Conservation (phyloP, 2,113 vertebrate species). For the Rostratula benghalensis region DNA sequence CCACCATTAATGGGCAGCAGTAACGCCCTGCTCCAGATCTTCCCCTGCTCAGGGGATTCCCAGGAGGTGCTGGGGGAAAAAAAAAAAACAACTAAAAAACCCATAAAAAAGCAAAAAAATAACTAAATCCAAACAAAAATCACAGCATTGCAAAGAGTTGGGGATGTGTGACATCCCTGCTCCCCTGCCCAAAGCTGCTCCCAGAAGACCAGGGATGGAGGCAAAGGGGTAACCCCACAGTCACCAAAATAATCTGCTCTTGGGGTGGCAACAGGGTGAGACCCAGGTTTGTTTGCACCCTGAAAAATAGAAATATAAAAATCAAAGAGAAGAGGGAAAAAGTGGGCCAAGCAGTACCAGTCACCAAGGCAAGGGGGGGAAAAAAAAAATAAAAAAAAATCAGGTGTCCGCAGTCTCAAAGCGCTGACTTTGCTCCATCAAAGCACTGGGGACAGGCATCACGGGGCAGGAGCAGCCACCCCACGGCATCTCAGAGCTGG, state of each 20-base stretch:
- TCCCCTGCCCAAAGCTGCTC: neutral
- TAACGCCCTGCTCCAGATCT: neutral
- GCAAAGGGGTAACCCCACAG: accelerated
- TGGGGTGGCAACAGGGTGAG: accelerated
- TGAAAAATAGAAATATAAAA: neutral
- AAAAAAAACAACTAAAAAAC: neutral
- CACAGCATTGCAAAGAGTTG: accelerated
- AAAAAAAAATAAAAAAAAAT: too few relatives aligned
- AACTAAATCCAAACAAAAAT: too few relatives aligned
- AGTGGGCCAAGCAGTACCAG: accelerated
- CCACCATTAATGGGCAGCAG: accelerated
- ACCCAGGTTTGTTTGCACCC: too few relatives aligned
- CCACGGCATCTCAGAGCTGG: accelerated
- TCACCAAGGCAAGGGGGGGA: neutral
- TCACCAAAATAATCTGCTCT: neutral
- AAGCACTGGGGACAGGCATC: accelerated
- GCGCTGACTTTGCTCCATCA: too few relatives aligned
- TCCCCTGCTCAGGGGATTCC: neutral
- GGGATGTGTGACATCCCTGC: neutral
- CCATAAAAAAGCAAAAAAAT: neutral
- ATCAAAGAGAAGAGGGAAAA: accelerated
- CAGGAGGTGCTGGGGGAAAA: neutral
- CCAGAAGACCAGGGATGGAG: accelerated
- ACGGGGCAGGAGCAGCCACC: accelerated
- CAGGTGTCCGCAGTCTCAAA: too few relatives aligned